phyloP scores from a whole-genome alignment of 2,113 vertebrate genomes.

The Pholis gunnellus region DNA sequence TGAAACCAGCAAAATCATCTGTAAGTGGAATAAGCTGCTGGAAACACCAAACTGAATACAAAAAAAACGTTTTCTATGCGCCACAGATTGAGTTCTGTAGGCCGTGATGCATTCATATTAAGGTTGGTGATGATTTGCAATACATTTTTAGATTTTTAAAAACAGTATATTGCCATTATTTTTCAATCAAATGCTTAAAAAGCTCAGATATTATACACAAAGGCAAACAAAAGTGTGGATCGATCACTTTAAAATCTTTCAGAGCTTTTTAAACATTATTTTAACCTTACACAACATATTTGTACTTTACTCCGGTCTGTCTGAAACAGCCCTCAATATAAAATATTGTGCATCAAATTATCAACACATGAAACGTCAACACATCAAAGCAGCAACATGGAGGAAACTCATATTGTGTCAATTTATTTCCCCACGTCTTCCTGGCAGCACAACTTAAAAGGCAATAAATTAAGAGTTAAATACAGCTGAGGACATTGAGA shows the following conservation, averaged over 20 bases:
- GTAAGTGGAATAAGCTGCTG: not conserved
- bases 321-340: constrained; percentile 30
- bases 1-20: constrained; percentile 1
- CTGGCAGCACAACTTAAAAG: constrained; percentile 54
- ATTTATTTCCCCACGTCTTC: constrained; percentile 21
- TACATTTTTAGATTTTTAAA: not conserved
- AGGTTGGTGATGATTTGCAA: not conserved
- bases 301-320: constrained; percentile 27
- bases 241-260: not conserved
- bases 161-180: not conserved
- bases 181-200: not conserved
- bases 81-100: not conserved
- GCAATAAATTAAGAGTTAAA: constrained; percentile 66
- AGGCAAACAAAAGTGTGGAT: not conserved
- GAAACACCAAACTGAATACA: not conserved
- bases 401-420: not conserved
- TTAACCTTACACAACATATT: constrained; percentile 43
- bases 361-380: constrained; percentile 30
- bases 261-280: constrained; percentile 20
- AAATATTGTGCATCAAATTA: constrained; percentile 52
- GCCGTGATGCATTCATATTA: not conserved
- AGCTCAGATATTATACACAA: not conserved
- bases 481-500: constrained; percentile 16
- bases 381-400: constrained; percentile 44
- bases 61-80: not conserved